phyloP scores from a whole-genome alignment of 2,888 invertebrate species.

The Macroteleia sp. region DNA sequence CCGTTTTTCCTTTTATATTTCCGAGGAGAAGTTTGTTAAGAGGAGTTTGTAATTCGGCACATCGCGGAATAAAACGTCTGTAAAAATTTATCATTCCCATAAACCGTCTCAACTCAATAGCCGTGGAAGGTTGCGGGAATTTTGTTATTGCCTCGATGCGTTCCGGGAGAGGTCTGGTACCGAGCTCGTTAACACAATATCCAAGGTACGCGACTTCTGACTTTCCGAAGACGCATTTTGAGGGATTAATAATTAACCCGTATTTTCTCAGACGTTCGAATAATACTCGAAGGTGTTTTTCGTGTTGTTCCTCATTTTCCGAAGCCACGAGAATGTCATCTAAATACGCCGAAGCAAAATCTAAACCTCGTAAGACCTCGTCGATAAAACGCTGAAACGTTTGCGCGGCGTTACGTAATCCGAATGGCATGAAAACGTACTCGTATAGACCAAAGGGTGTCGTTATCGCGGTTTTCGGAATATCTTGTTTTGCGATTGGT shows the following conservation, averaged over 20 bases:
- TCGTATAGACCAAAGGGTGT: too few species aligned
- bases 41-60: too few species aligned
- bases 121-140: not conserved
- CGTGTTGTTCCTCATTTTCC: constrained; percentile 37
- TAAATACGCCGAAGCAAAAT: constrained; percentile 56
- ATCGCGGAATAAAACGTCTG: too few species aligned
- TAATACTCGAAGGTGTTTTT: constrained; percentile 23
- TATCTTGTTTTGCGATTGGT: constrained; percentile 60
- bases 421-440: constrained; percentile 71
- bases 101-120: not conserved
- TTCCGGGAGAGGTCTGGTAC: constrained; percentile 65
- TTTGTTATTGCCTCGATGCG: constrained; percentile 61
- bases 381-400: too few species aligned
- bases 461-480: too few species aligned
- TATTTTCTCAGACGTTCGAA: constrained; percentile 52
- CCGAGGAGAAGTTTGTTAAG: not conserved
- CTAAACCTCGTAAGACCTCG: too few species aligned
- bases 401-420: too few species aligned
- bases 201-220: constrained; percentile 71
- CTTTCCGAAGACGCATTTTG: constrained; percentile 75
- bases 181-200: constrained; percentile 57
- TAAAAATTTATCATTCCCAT: not conserved
- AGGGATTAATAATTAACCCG: constrained; percentile 63
- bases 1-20: constrained; percentile 16
- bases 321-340: constrained; percentile 66